These are phyloP conservation scores for Todiramphus chloris DNA, from an alignment of 2,113 vertebrate species.

Conservation along the genomic window DNA sequence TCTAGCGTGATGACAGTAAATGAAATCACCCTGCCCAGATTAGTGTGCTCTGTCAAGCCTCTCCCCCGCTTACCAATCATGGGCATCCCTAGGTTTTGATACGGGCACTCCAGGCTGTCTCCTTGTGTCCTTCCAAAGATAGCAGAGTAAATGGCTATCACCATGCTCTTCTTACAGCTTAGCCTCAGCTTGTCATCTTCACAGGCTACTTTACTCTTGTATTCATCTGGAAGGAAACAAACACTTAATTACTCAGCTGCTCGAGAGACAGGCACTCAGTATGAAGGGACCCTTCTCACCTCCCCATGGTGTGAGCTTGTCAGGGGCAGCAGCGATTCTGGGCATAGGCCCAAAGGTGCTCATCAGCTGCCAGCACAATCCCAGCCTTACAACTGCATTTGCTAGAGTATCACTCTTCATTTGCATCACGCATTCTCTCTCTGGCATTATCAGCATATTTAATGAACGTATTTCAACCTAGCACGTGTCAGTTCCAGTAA, in stretches of 20 bases:
- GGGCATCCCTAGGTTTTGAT: slow-evolving; percentile 75
- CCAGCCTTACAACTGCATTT: not conserved
- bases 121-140: slow-evolving; percentile 85
- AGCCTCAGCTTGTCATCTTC: slow-evolving; percentile 88
- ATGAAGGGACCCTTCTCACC: not conserved
- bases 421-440: not conserved
- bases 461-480: not conserved
- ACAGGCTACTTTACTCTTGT: slow-evolving; percentile 89
- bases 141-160: slow-evolving; percentile 87
- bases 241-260: slow-evolving; percentile 8
- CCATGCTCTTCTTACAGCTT: slow-evolving; percentile 87
- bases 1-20: not conserved
- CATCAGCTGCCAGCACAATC: not conserved
- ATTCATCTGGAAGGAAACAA: slow-evolving; percentile 80
- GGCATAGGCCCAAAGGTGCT: not conserved
- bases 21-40: not conserved
- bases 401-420: not conserved
- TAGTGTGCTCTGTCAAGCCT: not conserved
- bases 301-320: not conserved
- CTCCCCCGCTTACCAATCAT: slow-evolving; percentile 78
- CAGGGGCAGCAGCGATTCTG: not conserved
- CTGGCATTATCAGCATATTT: not conserved
- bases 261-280: not conserved
- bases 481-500: accelerated
- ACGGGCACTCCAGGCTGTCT: slow-evolving; percentile 85